Conservation (phyloP, 2,888 invertebrate species). For the Chloroclystis v-ata region DNA sequence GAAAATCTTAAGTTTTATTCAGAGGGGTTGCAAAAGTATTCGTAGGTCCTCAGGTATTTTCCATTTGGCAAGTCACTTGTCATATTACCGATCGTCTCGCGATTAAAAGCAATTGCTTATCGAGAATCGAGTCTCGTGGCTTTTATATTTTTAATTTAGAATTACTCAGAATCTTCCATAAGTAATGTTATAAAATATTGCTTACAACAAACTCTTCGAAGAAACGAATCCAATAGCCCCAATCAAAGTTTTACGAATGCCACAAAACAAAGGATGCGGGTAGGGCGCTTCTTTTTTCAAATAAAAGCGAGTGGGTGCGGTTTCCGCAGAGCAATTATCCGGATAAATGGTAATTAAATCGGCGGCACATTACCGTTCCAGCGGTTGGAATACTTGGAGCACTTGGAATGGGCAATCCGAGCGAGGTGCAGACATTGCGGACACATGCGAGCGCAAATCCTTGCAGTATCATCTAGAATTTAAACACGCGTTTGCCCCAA, state of each 20-base stretch:
- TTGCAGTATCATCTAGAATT: conserved; percentile 9
- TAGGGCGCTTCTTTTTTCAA: conserved; percentile 23
- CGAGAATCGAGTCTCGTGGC: no score
- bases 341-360: conserved; percentile 46
- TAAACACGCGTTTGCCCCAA: neutral
- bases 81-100: no score
- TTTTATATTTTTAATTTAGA: no score
- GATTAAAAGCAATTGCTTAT: no score
- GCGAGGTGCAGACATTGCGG: conserved; percentile 21
- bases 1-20: no score
- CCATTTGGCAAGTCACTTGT: no score
- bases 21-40: no score
- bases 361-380: conserved; percentile 35
- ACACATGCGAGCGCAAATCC: conserved; percentile 12
- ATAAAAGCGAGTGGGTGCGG: conserved; percentile 38
- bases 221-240: neutral
- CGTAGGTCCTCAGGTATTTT: no score
- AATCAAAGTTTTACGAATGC: neutral
- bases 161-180: no score
- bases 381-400: conserved; percentile 1
- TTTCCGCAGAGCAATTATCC: conserved; percentile 33
- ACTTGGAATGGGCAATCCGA: conserved; percentile 26
- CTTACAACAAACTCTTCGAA: neutral
- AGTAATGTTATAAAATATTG: neutral
- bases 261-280: conserved; percentile 16